Evolutionary conservation across 1,140 invertebrate genomes (phyloP).

Genomic region (Philotrypesis tridentata): DNA sequence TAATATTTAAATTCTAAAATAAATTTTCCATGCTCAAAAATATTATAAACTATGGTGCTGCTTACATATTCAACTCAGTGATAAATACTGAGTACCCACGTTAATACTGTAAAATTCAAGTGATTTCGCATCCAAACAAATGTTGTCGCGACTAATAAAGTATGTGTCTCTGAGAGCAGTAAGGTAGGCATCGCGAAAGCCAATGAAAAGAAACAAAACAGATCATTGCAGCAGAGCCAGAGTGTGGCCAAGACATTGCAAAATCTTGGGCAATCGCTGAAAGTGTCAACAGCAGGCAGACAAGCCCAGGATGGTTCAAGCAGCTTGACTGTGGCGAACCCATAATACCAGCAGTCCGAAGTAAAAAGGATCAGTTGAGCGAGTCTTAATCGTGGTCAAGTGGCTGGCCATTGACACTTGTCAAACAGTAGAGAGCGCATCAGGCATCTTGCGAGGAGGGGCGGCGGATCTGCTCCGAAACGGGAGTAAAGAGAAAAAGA

Average conservation of each 20-base stretch:
- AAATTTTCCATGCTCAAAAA: background rate
- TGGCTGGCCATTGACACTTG: constrained; percentile 25
- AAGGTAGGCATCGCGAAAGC: background rate
- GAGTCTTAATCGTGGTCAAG: constrained; percentile 9
- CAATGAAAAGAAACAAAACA: background rate
- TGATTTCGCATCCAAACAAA: background rate
- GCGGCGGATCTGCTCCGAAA: background rate
- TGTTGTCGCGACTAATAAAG: background rate
- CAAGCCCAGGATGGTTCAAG: background rate
- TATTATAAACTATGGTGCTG: background rate
- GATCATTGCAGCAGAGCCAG: background rate
- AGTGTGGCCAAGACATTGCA: constrained; percentile 14
- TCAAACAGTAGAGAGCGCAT: background rate
- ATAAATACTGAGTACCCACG: no score
- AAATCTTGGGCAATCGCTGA: constrained; percentile 15
- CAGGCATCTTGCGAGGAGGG: background rate
- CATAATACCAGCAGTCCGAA: background rate
- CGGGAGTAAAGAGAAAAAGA: constrained; percentile 37
- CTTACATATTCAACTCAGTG: no score
- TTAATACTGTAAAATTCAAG: background rate
- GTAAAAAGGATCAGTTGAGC: constrained; percentile 12
- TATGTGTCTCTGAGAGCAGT: background rate
- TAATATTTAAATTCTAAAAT: background rate
- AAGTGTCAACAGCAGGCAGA: background rate
- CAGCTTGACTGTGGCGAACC: background rate